phyloP scores from a whole-genome alignment of 2,113 vertebrate genomes.

The Perognathus longimembris region DNA sequence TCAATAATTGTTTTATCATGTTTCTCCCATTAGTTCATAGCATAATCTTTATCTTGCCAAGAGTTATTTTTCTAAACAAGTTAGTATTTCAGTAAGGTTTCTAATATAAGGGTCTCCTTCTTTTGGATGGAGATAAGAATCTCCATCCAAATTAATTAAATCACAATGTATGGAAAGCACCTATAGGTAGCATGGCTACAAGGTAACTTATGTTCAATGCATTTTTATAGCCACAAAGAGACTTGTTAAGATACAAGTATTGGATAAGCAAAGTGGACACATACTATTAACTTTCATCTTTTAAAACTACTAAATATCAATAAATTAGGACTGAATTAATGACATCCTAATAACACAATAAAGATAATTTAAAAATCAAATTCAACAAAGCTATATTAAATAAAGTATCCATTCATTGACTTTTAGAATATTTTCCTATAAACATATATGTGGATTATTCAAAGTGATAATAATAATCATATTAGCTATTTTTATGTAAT shows the following conservation, averaged over 20 bases:
- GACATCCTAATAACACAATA: neutral
- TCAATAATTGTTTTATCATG: neutral
- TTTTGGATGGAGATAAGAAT: neutral
- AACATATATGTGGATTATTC: neutral
- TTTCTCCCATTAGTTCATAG: slow-evolving; percentile 24
- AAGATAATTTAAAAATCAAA: slow-evolving; percentile 26
- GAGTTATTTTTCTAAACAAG: slow-evolving; percentile 43
- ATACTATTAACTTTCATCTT: neutral
- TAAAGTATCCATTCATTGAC: neutral
- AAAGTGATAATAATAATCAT: neutral
- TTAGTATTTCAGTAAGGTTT: neutral
- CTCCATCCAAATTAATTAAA: slow-evolving; percentile 55
- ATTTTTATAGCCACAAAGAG: neutral
- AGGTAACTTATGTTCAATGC: neutral
- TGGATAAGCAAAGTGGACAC: neutral
- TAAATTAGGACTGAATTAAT: neutral
- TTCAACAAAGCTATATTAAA: neutral
- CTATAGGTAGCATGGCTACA: neutral
- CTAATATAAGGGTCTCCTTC: slow-evolving; percentile 26
- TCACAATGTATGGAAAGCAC: neutral
- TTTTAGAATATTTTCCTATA: neutral
- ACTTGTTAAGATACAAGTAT: neutral
- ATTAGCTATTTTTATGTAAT: neutral
- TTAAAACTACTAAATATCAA: slow-evolving; percentile 25
- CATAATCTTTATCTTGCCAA: slow-evolving; percentile 3